phyloP scores from a whole-genome alignment of 2,113 vertebrate species.

The Emydocephalus ijimae region DNA sequence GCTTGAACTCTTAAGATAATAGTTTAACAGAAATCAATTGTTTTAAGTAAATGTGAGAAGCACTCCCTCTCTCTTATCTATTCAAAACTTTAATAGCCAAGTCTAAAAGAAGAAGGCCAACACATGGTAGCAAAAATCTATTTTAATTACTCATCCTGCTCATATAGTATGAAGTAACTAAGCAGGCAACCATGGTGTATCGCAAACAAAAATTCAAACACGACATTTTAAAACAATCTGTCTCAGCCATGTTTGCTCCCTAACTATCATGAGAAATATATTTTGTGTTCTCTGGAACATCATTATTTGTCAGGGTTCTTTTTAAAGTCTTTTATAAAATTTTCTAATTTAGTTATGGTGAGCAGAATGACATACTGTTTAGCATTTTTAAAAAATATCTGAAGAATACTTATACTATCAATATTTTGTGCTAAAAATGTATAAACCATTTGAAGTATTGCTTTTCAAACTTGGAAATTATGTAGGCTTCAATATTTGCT shows the following conservation, averaged over 20 bases:
- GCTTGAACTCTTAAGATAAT: neutral
- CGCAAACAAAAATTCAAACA: neutral
- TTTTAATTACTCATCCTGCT: neutral
- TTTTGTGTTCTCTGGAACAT: neutral
- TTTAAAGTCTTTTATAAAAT: neutral
- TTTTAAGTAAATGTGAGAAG: neutral
- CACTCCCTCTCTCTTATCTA: neutral
- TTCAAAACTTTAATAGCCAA: neutral
- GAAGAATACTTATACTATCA: neutral
- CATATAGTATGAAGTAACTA: neutral
- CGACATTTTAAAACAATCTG: neutral
- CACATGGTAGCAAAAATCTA: neutral
- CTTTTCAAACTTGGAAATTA: neutral
- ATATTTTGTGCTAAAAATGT: neutral
- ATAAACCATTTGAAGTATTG: neutral
- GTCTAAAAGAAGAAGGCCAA: neutral
- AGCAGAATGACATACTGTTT: neutral
- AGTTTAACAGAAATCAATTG: neutral
- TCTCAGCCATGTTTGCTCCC: neutral
- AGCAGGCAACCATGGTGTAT: neutral
- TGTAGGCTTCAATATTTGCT: neutral
- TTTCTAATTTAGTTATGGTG: neutral
- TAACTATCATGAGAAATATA: neutral
- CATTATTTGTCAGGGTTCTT: neutral
- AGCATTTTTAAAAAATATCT: neutral